These are phyloP conservation scores for Chironex yamaguchii DNA, from an alignment of 30 jellyfish, hydroid and myxozoan genomes.

Conservation along the genomic window DNA sequence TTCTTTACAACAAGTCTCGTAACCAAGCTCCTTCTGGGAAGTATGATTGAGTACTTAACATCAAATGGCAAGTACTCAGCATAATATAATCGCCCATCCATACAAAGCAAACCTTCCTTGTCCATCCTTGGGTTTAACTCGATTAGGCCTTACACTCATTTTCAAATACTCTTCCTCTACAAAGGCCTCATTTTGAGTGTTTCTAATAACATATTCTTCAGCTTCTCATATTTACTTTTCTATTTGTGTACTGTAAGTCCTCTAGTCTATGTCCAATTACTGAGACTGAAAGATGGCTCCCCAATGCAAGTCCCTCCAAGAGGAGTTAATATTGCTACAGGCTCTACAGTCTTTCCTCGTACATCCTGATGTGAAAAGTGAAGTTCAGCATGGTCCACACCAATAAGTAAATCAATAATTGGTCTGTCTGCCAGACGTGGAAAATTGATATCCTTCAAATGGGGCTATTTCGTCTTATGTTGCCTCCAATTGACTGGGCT, in stretches of 20 bases:
- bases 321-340: too few relatives aligned
- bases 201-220: neutral
- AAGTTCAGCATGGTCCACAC: too few relatives aligned
- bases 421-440: too few relatives aligned
- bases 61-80: slow-evolving; percentile 54
- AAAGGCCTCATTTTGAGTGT: slow-evolving; percentile 29
- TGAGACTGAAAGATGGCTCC: too few relatives aligned
- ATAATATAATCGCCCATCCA: slow-evolving; percentile 55
- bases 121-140: slow-evolving; percentile 15
- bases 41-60: slow-evolving; percentile 32
- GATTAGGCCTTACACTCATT: slow-evolving; percentile 7
- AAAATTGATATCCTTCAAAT: too few relatives aligned
- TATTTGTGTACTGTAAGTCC: slow-evolving; percentile 24
- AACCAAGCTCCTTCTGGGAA: slow-evolving; percentile 37
- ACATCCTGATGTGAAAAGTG: too few relatives aligned
- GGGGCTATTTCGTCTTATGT: too few relatives aligned
- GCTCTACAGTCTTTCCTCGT: too few relatives aligned
- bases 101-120: slow-evolving; percentile 53
- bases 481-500: too few relatives aligned
- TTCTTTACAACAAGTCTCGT: slow-evolving; percentile 45
- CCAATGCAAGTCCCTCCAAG: too few relatives aligned
- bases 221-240: slow-evolving; percentile 22
- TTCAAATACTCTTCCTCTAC: slow-evolving; percentile 10
- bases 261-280: too few relatives aligned
- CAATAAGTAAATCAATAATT: too few relatives aligned